Evolutionary conservation across 2,797 vertebrate genomes (phyloP).

Genomic region (Falco cherrug): DNA sequence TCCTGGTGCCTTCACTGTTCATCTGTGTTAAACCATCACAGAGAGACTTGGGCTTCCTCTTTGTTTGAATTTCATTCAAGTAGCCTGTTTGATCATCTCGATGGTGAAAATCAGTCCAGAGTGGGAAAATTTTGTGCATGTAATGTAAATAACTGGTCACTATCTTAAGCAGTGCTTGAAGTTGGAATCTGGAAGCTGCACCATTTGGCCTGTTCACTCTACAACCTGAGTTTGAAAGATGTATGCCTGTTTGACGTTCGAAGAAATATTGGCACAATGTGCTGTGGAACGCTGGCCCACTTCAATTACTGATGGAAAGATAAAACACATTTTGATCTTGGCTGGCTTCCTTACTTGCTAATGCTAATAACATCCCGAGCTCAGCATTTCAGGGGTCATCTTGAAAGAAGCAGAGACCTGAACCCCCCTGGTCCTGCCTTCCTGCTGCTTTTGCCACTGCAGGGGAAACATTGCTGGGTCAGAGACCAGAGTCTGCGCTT

Average conservation of each 20-base stretch:
- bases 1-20: background rate
- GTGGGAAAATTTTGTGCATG: background rate
- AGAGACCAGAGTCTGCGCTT: background rate
- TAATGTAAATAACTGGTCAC: background rate
- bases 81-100: background rate
- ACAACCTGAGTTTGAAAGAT: background rate
- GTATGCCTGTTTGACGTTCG: background rate
- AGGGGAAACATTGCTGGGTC: fast-evolving
- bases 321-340: constrained; percentile 47
- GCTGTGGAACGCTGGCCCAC: constrained; percentile 13
- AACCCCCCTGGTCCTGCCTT: background rate
- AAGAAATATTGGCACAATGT: constrained; percentile 53
- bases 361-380: constrained; percentile 24
- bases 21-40: background rate
- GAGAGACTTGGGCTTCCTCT: background rate
- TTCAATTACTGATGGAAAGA: constrained; percentile 34
- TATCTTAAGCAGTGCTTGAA: background rate
- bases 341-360: constrained; percentile 52
- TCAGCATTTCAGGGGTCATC: constrained; percentile 47
- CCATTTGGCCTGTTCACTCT: background rate
- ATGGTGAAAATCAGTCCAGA: background rate
- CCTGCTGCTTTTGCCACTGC: background rate
- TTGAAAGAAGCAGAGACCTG: constrained; percentile 26
- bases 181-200: background rate
- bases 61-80: background rate